phyloP scores from a whole-genome alignment of 2,888 invertebrate genomes.

The Leptinotarsa peninsularis region DNA sequence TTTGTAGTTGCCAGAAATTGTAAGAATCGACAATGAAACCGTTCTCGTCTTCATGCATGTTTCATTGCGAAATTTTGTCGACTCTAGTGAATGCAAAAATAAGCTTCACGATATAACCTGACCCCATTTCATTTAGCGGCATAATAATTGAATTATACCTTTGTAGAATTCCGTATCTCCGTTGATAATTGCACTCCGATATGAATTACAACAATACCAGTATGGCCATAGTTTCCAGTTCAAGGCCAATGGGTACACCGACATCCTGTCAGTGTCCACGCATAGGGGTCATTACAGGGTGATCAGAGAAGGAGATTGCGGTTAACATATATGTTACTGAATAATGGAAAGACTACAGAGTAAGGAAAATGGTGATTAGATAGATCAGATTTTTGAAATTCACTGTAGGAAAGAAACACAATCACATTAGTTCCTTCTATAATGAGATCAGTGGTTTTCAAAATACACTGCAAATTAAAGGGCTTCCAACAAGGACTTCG shows the following conservation, averaged over 20 bases:
- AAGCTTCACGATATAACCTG: neutral
- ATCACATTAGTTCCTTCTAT: no score
- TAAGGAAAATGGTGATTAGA: no score
- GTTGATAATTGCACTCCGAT: neutral
- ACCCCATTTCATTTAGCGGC: constrained; percentile 6
- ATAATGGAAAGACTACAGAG: no score
- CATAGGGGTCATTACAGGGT: constrained; percentile 2
- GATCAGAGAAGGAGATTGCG: no score
- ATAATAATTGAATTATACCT: constrained; percentile 8
- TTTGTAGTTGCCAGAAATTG: neutral
- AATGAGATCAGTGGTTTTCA: no score
- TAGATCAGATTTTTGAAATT: no score
- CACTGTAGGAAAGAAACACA: no score
- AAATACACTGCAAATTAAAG: no score
- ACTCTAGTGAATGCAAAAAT: neutral
- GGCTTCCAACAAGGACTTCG: no score
- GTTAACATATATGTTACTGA: no score
- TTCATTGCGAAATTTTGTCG: constrained; percentile 10
- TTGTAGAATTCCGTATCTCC: neutral
- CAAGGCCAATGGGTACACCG: constrained; percentile 14
- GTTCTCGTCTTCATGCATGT: neutral
- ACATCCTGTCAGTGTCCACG: constrained; percentile 13
- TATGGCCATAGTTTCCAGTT: constrained; percentile 14
- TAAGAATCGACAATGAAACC: neutral
- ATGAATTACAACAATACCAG: constrained; percentile 19